phyloP scores from a whole-genome alignment of 1,140 invertebrate genomes.

The Drosophila bocqueti region DNA sequence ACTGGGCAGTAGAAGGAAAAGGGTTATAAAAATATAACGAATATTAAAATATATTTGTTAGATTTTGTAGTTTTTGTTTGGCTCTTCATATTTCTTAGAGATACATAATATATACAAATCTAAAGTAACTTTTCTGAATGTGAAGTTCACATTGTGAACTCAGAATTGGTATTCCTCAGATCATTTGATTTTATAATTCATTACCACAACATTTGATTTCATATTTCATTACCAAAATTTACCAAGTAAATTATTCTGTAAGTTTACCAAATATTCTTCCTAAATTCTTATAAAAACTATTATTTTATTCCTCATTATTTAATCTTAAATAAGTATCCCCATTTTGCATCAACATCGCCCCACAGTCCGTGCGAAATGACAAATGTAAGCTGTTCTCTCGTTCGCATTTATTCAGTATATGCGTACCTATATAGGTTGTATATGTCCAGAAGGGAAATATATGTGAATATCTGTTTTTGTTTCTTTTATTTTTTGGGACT shows the following conservation, averaged over 20 bases:
- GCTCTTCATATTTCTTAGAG: too few species aligned
- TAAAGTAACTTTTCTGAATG: too few species aligned
- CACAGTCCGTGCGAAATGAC: constrained; percentile 66
- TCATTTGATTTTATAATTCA: too few species aligned
- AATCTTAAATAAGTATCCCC: not conserved
- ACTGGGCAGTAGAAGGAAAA: constrained; percentile 19
- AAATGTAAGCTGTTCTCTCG: constrained; percentile 69
- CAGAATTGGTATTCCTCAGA: too few species aligned
- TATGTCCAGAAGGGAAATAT: constrained; percentile 58
- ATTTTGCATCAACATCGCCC: not conserved
- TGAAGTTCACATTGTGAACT: too few species aligned
- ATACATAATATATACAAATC: too few species aligned
- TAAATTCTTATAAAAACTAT: not conserved
- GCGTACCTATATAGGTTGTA: constrained; percentile 43
- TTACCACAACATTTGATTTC: too few species aligned
- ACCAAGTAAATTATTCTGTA: too few species aligned
- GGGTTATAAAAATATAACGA: not conserved
- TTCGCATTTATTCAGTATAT: constrained; percentile 73
- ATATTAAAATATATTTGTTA: too few species aligned
- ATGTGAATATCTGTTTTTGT: constrained; percentile 62
- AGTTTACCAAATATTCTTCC: not conserved
- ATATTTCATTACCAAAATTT: too few species aligned
- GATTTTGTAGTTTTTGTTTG: too few species aligned
- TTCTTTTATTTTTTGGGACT: constrained; percentile 26
- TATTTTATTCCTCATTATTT: too few species aligned